A percentile compares a stretch with the other conserved stretches of the same genome.
Evolutionary conservation across 2,113 vertebrate genomes (phyloP).

Genomic region (Mastomys natalensis): DNA sequence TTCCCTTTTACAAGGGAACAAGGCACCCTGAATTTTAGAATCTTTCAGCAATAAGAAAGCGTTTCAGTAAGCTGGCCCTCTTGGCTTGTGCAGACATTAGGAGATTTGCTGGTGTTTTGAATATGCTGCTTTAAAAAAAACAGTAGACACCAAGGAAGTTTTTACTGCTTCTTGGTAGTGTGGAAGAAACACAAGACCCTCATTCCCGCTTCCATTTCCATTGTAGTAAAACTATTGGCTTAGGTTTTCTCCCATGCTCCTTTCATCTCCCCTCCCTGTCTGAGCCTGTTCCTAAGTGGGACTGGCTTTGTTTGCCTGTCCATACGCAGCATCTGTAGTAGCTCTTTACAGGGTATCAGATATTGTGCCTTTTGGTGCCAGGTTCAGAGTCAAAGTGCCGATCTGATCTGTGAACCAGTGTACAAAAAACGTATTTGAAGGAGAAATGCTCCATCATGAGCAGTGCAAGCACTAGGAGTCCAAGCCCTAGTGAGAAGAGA

Average conservation of each 20-base stretch:
- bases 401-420: conserved; percentile 87
- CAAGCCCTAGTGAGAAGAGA: conserved; percentile 66
- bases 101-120: conserved; percentile 74
- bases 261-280: conserved; percentile 45
- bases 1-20: conserved; percentile 68
- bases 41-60: conserved; percentile 81
- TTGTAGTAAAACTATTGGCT: conserved; percentile 56
- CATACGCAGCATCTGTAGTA: conserved; percentile 82
- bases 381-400: conserved; percentile 87
- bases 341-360: conserved; percentile 89
- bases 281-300: conserved; percentile 61
- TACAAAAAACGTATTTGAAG: conserved; percentile 80
- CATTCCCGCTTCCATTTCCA: conserved; percentile 58
- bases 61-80: conserved; percentile 66
- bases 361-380: conserved; percentile 90
- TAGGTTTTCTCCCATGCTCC: conserved; percentile 24
- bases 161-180: conserved; percentile 72
- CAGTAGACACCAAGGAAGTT: conserved; percentile 47
- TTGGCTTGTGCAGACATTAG: conserved; percentile 75
- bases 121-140: conserved; percentile 67
- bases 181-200: conserved; percentile 67
- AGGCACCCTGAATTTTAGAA: conserved; percentile 71
- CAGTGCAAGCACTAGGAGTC: conserved; percentile 67
- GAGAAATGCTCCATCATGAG: conserved; percentile 75
- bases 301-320: conserved; percentile 76